Conservation (phyloP, 2,888 invertebrate species). For the Bombyx huttoni region DNA sequence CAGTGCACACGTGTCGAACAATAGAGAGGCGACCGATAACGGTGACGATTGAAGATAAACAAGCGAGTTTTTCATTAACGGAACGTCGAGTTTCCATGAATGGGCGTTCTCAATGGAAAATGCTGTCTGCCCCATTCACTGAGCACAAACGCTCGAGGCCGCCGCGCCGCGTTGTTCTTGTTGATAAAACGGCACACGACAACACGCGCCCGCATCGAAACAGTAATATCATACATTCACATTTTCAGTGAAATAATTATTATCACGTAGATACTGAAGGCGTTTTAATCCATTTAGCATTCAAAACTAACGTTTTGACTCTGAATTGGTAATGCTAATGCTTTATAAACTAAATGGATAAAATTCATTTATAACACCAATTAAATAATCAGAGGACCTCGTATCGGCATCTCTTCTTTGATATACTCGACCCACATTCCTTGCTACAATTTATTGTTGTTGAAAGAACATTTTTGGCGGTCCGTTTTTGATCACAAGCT, state of each 20-base stretch:
- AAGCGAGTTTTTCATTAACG: slow-evolving; percentile 63
- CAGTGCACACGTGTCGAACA: slow-evolving; percentile 32
- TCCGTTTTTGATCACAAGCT: no score
- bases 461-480: no score
- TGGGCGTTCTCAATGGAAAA: slow-evolving; percentile 63
- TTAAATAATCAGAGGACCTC: no score
- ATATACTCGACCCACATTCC: no score
- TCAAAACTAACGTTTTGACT: no score
- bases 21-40: slow-evolving; percentile 35
- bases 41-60: slow-evolving; percentile 37
- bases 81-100: slow-evolving; percentile 65
- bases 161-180: slow-evolving; percentile 17
- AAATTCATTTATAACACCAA: no score
- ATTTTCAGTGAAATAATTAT: background rate
- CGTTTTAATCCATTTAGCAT: no score
- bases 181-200: slow-evolving; percentile 12
- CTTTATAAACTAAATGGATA: no score
- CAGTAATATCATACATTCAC: background rate
- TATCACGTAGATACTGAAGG: background rate
- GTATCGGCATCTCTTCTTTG: no score
- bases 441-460: no score
- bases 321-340: no score
- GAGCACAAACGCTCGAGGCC: slow-evolving; percentile 14
- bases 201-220: slow-evolving; percentile 2
- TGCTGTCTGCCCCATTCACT: slow-evolving; percentile 54